Base-by-base conservation (phyloP, 2,797 vertebrate species). In the Oreonectes daqikongensis region DNA sequence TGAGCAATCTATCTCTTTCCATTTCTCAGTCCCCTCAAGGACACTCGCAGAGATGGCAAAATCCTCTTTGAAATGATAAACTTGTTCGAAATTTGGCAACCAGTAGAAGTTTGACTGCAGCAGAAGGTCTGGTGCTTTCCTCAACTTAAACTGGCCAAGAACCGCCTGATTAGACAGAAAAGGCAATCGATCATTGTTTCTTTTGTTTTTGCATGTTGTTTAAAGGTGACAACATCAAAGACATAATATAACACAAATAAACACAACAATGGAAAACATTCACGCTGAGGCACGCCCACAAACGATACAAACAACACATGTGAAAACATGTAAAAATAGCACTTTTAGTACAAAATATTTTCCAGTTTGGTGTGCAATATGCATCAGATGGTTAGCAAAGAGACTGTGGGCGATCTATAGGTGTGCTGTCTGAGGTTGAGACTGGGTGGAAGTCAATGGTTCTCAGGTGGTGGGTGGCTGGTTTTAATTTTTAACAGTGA, bases 1-100 rank as follows among this genome's bases (percentile, higher is more conserved):
- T 70, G 28, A 72, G 50, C 52, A 48, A 63, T 30, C 26, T 59
- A n/a, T 35, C 59, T 61, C 30, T 61, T 28, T 61, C 55, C 26
- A 18, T 1, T n/a, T 38, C 18, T 61, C 30, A n/a, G 59, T 35
- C n/a, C 30, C 59, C 30, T 61, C 17, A 38, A 61, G 59, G 59
- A 35, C 32, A 4, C 30, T n/a, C 32, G 35, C 10, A 35, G 32
- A 61, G 30, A 35, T 20, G 59, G 30, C 18, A 35, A 35, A 35
- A 38, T 20, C 35, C 18, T 20, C 17, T 35, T 35, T 35, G 59
- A 61, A 61, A 61, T 35, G 59, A 35, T 61, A 61, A 61, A 61
- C 17, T 12, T 35, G 59, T 32, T 57, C 1, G 3, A 60, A 60
- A 18, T 61, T 38, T 61, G 59, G 30, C 59, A 35, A 61, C 59